phyloP scores from a whole-genome alignment of 2,113 vertebrate genomes.

The Donacobius atricapilla region DNA sequence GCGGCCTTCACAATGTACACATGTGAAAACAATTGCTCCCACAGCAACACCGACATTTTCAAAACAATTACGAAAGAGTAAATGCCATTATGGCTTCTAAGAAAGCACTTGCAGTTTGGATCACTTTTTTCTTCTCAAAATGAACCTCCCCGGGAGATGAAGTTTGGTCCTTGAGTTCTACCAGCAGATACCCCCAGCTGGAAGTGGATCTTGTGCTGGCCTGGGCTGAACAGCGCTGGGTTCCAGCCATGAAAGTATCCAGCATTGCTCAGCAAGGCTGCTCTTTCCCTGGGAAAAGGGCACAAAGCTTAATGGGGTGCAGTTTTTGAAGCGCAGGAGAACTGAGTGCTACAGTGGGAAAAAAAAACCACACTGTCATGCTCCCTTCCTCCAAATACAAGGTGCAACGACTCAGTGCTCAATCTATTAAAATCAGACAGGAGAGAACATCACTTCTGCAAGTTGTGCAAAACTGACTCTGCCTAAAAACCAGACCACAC shows the following conservation, averaged over 20 bases:
- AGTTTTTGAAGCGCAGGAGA: background rate
- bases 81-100: background rate
- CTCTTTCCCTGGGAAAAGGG: background rate
- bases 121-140: background rate
- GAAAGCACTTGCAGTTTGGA: background rate
- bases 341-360: background rate
- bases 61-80: background rate
- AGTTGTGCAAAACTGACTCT: background rate
- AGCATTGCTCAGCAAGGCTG: background rate
- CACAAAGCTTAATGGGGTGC: background rate
- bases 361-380: background rate
- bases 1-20: background rate
- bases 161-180: background rate
- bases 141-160: background rate
- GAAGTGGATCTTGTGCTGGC: background rate
- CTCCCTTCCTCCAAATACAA: background rate
- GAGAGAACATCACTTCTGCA: background rate
- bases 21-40: background rate
- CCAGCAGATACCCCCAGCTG: background rate
- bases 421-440: background rate
- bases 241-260: accelerated
- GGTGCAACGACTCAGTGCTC: accelerated
- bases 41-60: background rate
- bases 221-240: background rate
- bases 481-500: background rate